phyloP scores from a whole-genome alignment of 2,113 vertebrate genomes.

The Tachycineta bicolor region DNA sequence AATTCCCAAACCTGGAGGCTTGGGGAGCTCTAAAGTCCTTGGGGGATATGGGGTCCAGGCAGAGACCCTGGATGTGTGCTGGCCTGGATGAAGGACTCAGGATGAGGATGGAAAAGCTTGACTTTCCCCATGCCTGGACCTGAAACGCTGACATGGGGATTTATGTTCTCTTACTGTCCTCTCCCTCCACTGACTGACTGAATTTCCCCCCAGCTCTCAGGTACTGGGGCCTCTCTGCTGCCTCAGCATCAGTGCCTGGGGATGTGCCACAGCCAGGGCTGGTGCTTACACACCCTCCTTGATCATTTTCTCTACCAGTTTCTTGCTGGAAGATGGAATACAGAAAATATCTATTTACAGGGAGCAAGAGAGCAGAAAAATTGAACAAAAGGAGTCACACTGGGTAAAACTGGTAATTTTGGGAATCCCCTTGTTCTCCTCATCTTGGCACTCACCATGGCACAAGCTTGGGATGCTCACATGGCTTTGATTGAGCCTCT shows the following conservation, averaged over 20 bases:
- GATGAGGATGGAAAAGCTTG: background rate
- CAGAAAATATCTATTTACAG: background rate
- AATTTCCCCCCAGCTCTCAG: background rate
- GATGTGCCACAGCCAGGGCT: accelerated
- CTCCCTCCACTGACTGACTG: background rate
- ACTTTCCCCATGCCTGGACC: background rate
- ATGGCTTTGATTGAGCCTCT: background rate
- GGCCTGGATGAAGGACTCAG: background rate
- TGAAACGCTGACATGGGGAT: accelerated
- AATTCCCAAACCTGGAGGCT: background rate
- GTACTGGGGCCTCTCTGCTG: accelerated
- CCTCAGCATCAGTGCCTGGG: accelerated
- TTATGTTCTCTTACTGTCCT: background rate
- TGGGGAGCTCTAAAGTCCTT: background rate
- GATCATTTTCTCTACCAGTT: background rate
- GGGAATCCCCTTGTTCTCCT: background rate
- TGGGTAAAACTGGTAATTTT: background rate
- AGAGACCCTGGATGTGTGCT: background rate
- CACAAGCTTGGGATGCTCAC: background rate
- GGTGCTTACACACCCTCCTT: background rate
- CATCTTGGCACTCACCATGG: background rate
- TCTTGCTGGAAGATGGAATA: background rate
- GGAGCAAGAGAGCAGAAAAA: background rate
- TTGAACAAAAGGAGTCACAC: background rate
- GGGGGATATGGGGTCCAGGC: accelerated